Evolutionary conservation across 2,888 invertebrate genomes (phyloP), one percentile per base, ranked within the genome.

Genomic region (Pachycephus smyrnensis): DNA sequence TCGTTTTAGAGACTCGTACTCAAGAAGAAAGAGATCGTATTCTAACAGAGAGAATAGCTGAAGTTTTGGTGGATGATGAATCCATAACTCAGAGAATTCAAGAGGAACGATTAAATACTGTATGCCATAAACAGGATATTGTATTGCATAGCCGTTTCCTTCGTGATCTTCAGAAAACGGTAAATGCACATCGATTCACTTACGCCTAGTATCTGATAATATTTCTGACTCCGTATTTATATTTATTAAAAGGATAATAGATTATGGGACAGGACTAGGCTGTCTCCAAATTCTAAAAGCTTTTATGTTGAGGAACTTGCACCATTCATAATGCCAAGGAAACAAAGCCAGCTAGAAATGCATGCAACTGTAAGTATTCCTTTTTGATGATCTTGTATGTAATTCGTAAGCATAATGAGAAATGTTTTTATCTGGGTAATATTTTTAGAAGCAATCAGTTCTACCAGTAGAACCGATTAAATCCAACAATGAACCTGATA

Each of bases 21-120:
- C 81, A 88, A 81, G 90, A 89, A 81, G 91, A 92, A 37, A 89
- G 92, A 77, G 90, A 92, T 76, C 88, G 90, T 33, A 87, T 92
- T 35, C 86, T 93, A 79, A 90, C 92, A 68, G 92, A 92, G 82
- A 92, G 88, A 87, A 91, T 92, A 79, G 92, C 92, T 12, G 91
- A 91, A 76, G 86, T 92, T 83, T 84, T 93, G 40, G 88, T 92
- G 80, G 91, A 89, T 37, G 88, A 88, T 80, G 91, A 91, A 79
- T 81, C 83, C 15, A 75, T 89, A 78, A 90, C 89, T 37, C 90
- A 91, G 85, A 55, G 55, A 55, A 55, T 55, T 6, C 55, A 55
- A 55, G 55, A 55, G 55, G 74, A 55, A 33, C 35, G 12, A 35
- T 68, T 23, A 23, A 55, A 55, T 55, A 9, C 55, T 23, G 9